Conservation (phyloP, 30 jellyfish, hydroid and myxozoan species). For the Hydra vulgaris region DNA sequence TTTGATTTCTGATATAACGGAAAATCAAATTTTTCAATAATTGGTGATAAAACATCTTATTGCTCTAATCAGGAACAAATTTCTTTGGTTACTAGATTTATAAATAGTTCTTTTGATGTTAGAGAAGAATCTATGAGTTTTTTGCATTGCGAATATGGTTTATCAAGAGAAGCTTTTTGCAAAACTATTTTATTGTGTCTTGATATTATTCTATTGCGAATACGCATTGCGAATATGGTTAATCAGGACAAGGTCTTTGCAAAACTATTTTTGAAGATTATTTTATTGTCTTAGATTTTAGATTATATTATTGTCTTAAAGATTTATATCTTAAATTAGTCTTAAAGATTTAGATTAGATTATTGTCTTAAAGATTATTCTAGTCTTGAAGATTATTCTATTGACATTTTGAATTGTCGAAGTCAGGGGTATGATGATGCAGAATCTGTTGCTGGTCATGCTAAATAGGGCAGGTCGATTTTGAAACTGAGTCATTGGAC, state of each 20-base stretch:
- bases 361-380: too few relatives aligned
- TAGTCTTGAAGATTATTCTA: constrained; percentile 14
- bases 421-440: constrained; percentile 81
- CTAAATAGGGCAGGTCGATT: too few relatives aligned
- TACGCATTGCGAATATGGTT: too few relatives aligned
- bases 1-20: constrained; percentile 7
- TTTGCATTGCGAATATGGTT: constrained; percentile 39
- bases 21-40: not conserved
- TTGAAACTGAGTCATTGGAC: too few relatives aligned
- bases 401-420: constrained; percentile 33
- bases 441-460: constrained; percentile 51
- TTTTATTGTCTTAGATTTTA: too few relatives aligned
- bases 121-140: constrained; percentile 50
- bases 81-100: constrained; percentile 22
- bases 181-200: constrained; percentile 7
- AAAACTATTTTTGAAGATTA: too few relatives aligned
- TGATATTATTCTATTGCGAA: constrained; percentile 25
- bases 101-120: constrained; percentile 9
- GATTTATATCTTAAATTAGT: too few relatives aligned
- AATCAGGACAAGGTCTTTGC: too few relatives aligned
- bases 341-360: too few relatives aligned
- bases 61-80: constrained; percentile 33
- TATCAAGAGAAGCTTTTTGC: constrained; percentile 38
- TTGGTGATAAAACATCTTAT: not conserved
- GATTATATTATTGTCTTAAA: too few relatives aligned